phyloP scores from a whole-genome alignment of 2,888 invertebrate species.

The Cephus pygmeus region DNA sequence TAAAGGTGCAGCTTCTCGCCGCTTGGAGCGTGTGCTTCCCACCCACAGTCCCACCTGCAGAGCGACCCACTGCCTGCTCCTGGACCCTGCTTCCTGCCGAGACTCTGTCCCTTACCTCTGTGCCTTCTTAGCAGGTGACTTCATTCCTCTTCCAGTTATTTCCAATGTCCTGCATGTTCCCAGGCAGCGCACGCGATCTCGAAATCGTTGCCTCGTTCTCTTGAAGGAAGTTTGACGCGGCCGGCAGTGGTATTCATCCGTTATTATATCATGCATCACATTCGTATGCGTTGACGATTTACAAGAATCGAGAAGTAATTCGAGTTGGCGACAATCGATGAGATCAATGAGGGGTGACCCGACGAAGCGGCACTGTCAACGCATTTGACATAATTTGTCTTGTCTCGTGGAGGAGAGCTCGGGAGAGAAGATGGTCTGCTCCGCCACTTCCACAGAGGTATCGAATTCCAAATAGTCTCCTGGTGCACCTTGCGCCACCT shows the following conservation, averaged over 20 bases:
- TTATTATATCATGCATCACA: too few relatives aligned
- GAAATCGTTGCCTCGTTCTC: not conserved
- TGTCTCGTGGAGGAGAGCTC: conserved; percentile 3
- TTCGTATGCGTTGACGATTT: too few relatives aligned
- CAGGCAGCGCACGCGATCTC: not conserved
- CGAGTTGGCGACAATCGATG: too few relatives aligned
- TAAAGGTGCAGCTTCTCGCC: conserved; percentile 45
- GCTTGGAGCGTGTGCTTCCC: conserved; percentile 34
- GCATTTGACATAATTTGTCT: not conserved
- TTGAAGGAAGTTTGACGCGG: too few relatives aligned
- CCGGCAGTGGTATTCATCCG: too few relatives aligned
- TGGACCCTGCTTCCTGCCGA: not conserved
- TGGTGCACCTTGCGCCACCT: conserved; percentile 33
- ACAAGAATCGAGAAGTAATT: too few relatives aligned
- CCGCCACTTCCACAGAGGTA: conserved; percentile 28
- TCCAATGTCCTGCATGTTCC: not conserved
- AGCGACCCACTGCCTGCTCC: conserved; percentile 36
- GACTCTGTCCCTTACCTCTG: not conserved
- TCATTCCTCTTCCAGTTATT: not conserved
- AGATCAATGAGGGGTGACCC: too few relatives aligned
- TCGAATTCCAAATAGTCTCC: conserved; percentile 22
- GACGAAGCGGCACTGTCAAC: too few relatives aligned
- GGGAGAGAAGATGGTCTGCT: conserved; percentile 21
- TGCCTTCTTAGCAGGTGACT: not conserved
- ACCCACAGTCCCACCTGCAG: conserved; percentile 51